Base-by-base conservation (phyloP, 2,888 invertebrate genomes). In the Corbicula japonica region DNA sequence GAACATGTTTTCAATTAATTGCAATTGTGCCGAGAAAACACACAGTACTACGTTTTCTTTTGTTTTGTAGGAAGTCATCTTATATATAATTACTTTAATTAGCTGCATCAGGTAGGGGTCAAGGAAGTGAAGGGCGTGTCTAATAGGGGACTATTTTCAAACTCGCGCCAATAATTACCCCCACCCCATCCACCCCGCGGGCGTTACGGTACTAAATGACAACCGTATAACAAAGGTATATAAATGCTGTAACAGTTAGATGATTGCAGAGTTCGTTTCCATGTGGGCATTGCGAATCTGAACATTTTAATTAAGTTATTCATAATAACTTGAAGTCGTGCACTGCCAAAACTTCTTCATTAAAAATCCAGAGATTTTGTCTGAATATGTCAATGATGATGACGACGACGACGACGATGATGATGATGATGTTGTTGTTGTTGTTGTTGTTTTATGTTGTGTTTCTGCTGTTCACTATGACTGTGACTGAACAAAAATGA, bases 181-280 rank as follows among this genome's bases (percentile, higher is more conserved):
- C n/a, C n/a, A n/a, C n/a, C n/a, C n/a, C n/a, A n/a, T 56, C 63
- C 63, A 35, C 73, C 73, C 65, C 48, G 63, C 73, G 73, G 73
- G 56, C 46, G 35, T 58, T 73, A 65, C 63, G 65, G 38, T 60
- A 35, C 30, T 79, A 75, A 79, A n/a, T n/a, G n/a, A n/a, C n/a
- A 74, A 71, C 75, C 80, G 73, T 65, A 76, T 80, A 76, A 76
- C 69, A 21, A 69, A 63, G 69, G 63, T 80, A 80, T 80, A 80
- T 46, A 28, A 26, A 58, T 26, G 56, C 46, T 32, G 10, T n/a
- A 21, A 12, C n/a, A 32, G 35, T 32, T 35, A 56, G 35, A 38
- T 15, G 8, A 38, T n/a, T n/a, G 18, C 15, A 12, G n/a, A n/a
- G n/a, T 38, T 8, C 15, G 41, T 12, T 8, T 8, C 10, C 15